Evolutionary conservation across 1,140 invertebrate genomes (phyloP).

Genomic region (Adelges cooleyi): DNA sequence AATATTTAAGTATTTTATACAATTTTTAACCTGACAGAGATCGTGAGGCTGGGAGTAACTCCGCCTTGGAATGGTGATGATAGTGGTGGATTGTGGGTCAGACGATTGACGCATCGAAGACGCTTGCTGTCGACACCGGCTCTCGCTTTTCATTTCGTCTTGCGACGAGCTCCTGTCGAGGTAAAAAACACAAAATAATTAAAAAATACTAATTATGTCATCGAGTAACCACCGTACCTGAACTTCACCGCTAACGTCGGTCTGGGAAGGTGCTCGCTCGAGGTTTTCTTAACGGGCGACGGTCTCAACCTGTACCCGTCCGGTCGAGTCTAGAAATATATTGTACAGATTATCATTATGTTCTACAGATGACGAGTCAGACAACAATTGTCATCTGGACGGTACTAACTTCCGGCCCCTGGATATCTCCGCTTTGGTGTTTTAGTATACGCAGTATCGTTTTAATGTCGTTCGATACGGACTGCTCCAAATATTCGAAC

Average conservation of each 20-base stretch:
- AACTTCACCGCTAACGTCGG: slow-evolving; percentile 23
- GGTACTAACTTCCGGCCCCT: neutral
- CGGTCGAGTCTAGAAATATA: neutral
- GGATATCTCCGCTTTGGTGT: slow-evolving; percentile 34
- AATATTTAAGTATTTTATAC: neutral
- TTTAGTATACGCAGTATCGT: slow-evolving; percentile 54
- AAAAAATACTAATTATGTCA: no score
- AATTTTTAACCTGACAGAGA: slow-evolving; percentile 36
- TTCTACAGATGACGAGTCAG: neutral
- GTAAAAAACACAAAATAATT: no score
- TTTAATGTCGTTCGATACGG: slow-evolving; percentile 52
- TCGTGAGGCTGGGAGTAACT: slow-evolving; percentile 44
- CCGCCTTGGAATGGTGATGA: slow-evolving; percentile 38
- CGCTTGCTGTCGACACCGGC: slow-evolving; percentile 14
- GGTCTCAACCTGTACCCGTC: slow-evolving; percentile 14
- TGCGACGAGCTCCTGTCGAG: slow-evolving; percentile 28
- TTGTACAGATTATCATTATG: neutral
- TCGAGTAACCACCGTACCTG: neutral
- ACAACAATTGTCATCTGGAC: no score
- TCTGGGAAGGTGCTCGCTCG: slow-evolving; percentile 11
- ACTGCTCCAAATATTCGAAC: slow-evolving; percentile 45
- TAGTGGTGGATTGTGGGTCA: slow-evolving; percentile 10
- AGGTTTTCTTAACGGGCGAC: slow-evolving; percentile 15
- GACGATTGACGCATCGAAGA: neutral
- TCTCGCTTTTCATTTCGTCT: slow-evolving; percentile 30